These are phyloP conservation scores for Agrochola lota DNA, from an alignment of 2,888 invertebrate genomes.

Conservation along the genomic window DNA sequence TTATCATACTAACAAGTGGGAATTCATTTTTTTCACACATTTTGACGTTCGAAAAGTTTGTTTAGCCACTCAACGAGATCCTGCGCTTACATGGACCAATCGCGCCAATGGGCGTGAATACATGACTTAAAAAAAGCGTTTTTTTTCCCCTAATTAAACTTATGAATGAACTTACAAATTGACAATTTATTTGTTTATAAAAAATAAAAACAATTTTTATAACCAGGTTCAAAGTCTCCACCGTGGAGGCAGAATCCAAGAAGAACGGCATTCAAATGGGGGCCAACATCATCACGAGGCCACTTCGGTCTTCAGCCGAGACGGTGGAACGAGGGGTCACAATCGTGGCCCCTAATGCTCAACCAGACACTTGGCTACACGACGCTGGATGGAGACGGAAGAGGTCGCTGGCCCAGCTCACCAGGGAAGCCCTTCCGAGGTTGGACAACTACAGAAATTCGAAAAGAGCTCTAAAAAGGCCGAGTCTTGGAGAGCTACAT, in stretches of 20 bases:
- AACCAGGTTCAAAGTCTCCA: slow-evolving; percentile 84
- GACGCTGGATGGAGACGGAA: slow-evolving; percentile 89
- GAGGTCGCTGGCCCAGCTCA: slow-evolving; percentile 92
- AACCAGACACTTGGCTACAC: slow-evolving; percentile 86
- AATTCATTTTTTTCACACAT: too few relatives aligned
- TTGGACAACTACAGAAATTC: slow-evolving; percentile 96
- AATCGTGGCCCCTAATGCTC: slow-evolving; percentile 66
- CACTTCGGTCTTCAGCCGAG: slow-evolving; percentile 82
- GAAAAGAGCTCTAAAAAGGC: slow-evolving; percentile 94
- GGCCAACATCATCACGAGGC: slow-evolving; percentile 85
- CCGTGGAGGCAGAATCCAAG: slow-evolving; percentile 83
- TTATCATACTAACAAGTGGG: too few relatives aligned
- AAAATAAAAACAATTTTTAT: background rate
- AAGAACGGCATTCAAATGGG: slow-evolving; percentile 88
- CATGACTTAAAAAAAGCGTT: too few relatives aligned
- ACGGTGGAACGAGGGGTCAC: slow-evolving; percentile 77
- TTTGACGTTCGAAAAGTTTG: too few relatives aligned
- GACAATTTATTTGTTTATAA: too few relatives aligned
- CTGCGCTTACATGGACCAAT: too few relatives aligned
- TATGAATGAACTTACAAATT: background rate
- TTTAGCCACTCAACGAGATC: too few relatives aligned
- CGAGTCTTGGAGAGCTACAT: slow-evolving; percentile 96
- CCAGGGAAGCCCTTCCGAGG: slow-evolving; percentile 94
- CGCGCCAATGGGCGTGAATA: too few relatives aligned
- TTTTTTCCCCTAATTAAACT: background rate